These are phyloP conservation scores for rabbit (Oryctolagus cuniculus) DNA, from an alignment of 2,113 vertebrate genomes.

Conservation along the genomic window DNA sequence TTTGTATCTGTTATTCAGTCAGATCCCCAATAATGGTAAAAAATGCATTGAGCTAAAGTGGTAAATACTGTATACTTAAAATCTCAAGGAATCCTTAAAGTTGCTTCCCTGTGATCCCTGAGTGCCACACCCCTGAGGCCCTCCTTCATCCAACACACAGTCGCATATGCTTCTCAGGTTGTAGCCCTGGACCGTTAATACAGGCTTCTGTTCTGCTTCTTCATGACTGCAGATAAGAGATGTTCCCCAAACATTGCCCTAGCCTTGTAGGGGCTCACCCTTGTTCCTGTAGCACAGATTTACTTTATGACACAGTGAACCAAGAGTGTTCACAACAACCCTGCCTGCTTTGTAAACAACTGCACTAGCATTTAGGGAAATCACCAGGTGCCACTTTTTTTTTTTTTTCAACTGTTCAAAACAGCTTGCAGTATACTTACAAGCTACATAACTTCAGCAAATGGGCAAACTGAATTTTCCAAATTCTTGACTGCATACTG, in stretches of 20 bases:
- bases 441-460: constrained; percentile 15
- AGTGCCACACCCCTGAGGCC: background rate
- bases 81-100: background rate
- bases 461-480: constrained; percentile 34
- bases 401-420: background rate
- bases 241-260: background rate
- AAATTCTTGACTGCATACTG: constrained; percentile 20
- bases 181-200: background rate
- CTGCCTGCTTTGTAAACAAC: background rate
- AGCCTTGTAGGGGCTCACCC: background rate
- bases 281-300: background rate
- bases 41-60: background rate
- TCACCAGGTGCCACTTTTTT: background rate
- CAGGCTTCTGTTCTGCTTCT: background rate
- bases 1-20: background rate
- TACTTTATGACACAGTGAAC: background rate
- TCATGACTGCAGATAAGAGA: background rate
- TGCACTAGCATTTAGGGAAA: background rate
- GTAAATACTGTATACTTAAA: background rate
- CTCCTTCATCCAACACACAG: background rate
- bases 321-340: background rate
- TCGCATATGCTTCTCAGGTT: background rate
- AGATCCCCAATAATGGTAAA: background rate
- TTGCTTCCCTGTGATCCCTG: background rate
- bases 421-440: background rate